Evolutionary conservation across 2,888 invertebrate genomes (phyloP), one percentile per base, ranked within the genome.

Genomic region (Athalia rosae): DNA sequence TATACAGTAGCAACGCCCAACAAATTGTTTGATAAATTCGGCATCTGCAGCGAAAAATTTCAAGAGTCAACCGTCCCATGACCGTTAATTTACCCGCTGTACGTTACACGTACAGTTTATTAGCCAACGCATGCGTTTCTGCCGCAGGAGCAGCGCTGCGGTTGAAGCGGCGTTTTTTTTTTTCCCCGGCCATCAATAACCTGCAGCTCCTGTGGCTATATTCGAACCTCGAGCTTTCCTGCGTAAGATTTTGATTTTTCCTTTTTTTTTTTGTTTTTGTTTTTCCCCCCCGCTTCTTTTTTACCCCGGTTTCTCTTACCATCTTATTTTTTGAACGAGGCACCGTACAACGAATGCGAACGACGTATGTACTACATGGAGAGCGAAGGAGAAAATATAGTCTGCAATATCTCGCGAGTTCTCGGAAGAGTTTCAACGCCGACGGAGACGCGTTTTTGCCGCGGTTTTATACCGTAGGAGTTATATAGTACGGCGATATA

Each of bases 381-480:
- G 69, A 50, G 74, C 47, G n/a, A 74, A 28, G 5, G 77, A 28
- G 28, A 28, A 28, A 28, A 28, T 28, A 28, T 28, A 28, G 28
- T 28, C 28, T 28, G 28, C 28, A 28, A 28, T 28, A 28, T 28
- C 61, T 71, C 76, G 76, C 79, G 80, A 82, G 83, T 88, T 88
- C 88, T 83, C 83, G 86, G 88, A 88, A 88, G 83, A 83, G 85
- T 86, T 85, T 84, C 85, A 84, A 81, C 82, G 81, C 62, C 77
- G 79, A 79, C 81, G 83, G 83, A 83, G 85, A 85, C 85, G 84
- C 82, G 84, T 87, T 88, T 87, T 87, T 87, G 84, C 84, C 63
- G 77, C 78, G n/a, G 48, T 28, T 28, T 28, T 28, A 28, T 28
- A 28, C 28, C 28, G 28, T 28, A 28, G 28, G 28, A 28, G 28